These are phyloP conservation scores for Neodiprion virginianus DNA, from an alignment of 1,140 invertebrate genomes.

Conservation along the genomic window DNA sequence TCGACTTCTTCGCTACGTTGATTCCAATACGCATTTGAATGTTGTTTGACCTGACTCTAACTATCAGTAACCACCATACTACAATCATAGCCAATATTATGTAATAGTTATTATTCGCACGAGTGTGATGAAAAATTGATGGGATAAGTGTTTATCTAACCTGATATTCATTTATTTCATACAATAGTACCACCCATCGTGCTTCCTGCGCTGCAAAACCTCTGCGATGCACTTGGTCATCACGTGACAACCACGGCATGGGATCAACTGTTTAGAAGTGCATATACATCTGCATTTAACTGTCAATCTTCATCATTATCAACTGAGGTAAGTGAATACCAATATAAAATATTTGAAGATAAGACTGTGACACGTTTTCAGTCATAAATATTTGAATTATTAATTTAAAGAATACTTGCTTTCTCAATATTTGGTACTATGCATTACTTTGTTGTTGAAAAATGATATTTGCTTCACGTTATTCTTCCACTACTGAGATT, in stretches of 20 bases:
- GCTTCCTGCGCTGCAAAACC: slow-evolving; percentile 70
- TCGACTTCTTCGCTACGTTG: too few relatives aligned
- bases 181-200: slow-evolving; percentile 70
- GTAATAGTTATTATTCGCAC: neutral
- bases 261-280: slow-evolving; percentile 74
- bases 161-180: slow-evolving; percentile 24
- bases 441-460: too few relatives aligned
- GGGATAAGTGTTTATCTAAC: neutral
- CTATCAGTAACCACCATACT: too few relatives aligned
- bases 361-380: slow-evolving; percentile 5
- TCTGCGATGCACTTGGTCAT: slow-evolving; percentile 77
- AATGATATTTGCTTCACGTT: too few relatives aligned
- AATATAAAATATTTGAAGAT: slow-evolving; percentile 16
- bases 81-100: too few relatives aligned
- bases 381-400: slow-evolving; percentile 15
- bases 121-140: neutral
- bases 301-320: slow-evolving; percentile 39
- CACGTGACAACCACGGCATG: slow-evolving; percentile 77
- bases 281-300: slow-evolving; percentile 50
- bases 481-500: too few relatives aligned
- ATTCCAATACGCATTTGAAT: too few relatives aligned
- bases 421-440: too few relatives aligned
- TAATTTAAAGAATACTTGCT: neutral
- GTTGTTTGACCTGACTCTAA: too few relatives aligned
- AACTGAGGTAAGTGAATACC: slow-evolving; percentile 30